Percentiles rank a stretch among this genome's conserved stretches.
These are phyloP conservation scores for Caenorhabditis inopinata DNA, from an alignment of 1,140 invertebrate species.

Conservation along the genomic window DNA sequence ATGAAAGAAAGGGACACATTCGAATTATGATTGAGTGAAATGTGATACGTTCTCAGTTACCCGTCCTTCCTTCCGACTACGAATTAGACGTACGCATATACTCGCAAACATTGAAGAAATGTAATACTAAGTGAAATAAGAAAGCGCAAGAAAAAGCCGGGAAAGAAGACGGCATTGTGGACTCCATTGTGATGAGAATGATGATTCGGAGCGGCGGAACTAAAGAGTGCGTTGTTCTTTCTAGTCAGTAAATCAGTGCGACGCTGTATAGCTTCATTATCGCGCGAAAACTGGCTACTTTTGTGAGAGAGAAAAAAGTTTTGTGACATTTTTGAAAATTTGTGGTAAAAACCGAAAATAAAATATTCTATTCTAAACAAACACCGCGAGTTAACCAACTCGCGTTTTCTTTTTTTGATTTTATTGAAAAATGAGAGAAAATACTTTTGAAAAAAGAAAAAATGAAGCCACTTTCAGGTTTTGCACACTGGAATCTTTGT, in stretches of 20 bases:
- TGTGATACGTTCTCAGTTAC: neutral
- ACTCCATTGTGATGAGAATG: neutral
- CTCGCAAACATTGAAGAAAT: conserved; percentile 9
- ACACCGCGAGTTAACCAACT: no score
- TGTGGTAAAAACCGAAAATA: no score
- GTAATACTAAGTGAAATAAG: conserved; percentile 4
- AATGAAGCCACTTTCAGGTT: no score
- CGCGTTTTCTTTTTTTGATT: no score
- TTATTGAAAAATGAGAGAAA: no score
- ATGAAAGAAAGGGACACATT: neutral
- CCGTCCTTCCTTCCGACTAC: neutral
- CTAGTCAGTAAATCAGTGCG: neutral
- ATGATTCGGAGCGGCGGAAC: conserved; percentile 32
- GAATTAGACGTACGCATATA: neutral
- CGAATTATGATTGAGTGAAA: conserved; percentile 29
- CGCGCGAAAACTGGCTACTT: no score
- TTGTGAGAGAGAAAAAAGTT: no score
- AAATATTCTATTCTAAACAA: no score
- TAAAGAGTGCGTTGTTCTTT: conserved; percentile 4
- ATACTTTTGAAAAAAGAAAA: no score
- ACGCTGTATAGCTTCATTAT: no score
- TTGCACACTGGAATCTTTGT: no score
- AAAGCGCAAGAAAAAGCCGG: neutral
- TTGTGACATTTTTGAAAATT: no score
- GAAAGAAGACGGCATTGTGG: neutral